Percentiles rank a stretch among this genome's conserved stretches.
Conservation (phyloP, 2,888 invertebrate genomes). For the Vannuccia rotundouncinata region DNA sequence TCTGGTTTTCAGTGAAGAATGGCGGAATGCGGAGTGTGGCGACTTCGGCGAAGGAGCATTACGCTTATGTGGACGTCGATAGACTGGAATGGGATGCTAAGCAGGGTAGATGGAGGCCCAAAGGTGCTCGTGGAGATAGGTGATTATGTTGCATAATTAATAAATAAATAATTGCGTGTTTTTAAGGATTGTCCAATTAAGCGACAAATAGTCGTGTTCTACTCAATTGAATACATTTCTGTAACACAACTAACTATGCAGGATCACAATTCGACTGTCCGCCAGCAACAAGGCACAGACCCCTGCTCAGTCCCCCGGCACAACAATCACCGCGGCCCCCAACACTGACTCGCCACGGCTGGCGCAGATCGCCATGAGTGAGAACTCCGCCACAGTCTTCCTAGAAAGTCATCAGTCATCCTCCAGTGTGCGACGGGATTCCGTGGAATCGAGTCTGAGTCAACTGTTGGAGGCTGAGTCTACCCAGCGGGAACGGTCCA, state of each 20-base stretch:
- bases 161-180: too few species aligned
- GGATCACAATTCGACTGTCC: not conserved
- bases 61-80: not conserved
- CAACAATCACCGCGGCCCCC: not conserved
- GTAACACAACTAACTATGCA: not conserved
- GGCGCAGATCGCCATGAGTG: not conserved
- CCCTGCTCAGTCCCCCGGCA: not conserved
- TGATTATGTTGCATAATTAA: too few species aligned
- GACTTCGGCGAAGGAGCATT: not conserved
- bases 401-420: not conserved
- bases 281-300: not conserved
- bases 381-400: not conserved
- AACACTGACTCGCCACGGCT: not conserved
- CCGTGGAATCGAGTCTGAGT: not conserved
- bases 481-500: not conserved
- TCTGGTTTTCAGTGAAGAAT: not conserved
- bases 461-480: not conserved
- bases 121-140: not conserved
- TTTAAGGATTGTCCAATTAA: too few species aligned
- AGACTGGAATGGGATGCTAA: not conserved
- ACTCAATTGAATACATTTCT: too few species aligned
- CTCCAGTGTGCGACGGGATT: not conserved
- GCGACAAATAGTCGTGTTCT: too few species aligned
- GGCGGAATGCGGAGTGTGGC: not conserved
- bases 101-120: not conserved